Evolutionary conservation across 2,113 vertebrate species (phyloP), one percentile per base, ranked within the genome.

Genomic region (Tychaedon coryphoeus): DNA sequence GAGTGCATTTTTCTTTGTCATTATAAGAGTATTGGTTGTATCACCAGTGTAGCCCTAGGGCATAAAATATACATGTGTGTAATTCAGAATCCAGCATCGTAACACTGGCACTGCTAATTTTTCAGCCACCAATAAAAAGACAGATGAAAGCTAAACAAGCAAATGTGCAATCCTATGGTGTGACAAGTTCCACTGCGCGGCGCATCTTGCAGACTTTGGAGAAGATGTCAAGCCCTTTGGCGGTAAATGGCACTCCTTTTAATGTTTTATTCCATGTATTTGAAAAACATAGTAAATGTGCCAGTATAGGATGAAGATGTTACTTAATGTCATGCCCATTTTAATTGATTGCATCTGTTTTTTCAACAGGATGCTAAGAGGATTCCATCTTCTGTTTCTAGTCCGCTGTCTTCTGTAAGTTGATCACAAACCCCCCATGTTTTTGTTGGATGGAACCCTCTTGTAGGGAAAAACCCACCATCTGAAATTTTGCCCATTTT

Each of bases 181-280:
- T 99, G 94, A 99, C 98, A 54, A 99, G 99, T 87, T 98, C 98
- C 90, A 99, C 99, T 48, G 99, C 99, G 2, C 98, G 99, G 23
- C 99, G 99, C 69, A 99, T 99, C 95, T 97, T 99, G 86, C 99
- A 99, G 92, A 99, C 99, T 2, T 86, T 99, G 97, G 99, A 99
- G 97, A 99, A 99, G 96, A 99, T 99, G 99, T 99, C 99, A 29
- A 99, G 99, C 88, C 99, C 99, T 51, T 97, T 99, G 71, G 98
- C 98, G 90, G 99, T 99, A 97, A 99, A 94, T 97, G 31, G 14
- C 81, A 24, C 42, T 94, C 45, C 31, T 88, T 90, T 90, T 34
- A 11, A 29, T 20, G 2, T 33, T 89, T 88, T 71, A 31, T 66
- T 88, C 31, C 3, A 5, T 10, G 48, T 65, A 12, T 54, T 84